Base-by-base conservation (phyloP, 2,113 vertebrate genomes). In the Colius striatus region DNA sequence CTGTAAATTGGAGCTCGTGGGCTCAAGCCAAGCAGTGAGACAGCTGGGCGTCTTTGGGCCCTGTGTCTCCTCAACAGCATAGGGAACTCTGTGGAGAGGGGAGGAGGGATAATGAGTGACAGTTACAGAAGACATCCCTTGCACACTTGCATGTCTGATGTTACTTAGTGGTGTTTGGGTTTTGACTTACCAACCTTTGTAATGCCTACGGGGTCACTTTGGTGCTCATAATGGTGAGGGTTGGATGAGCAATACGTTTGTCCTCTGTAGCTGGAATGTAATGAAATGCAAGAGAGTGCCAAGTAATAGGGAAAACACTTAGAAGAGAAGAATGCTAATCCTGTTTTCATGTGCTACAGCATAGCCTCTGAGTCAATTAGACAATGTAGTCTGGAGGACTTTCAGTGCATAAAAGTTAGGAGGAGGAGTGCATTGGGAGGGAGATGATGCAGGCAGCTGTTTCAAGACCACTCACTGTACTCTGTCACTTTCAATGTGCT, bases 401-500 rank as follows among this genome's bases (percentile, higher is more conserved):
- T 92, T 3, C 25, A 58, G 47, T 51, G n/a, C 71, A 25, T 83
- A 54, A 74, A 85, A 61, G 38, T 70, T 83, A 10, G 23, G 78
- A 77, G 66, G 29, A 78, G 41, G 27, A 86, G 34, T 67, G 58
- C 30, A 21, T 9, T 27, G 54, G 45, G 61, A 89, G 47, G 34
- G 32, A 85, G 80, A 63, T 10, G 23, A 54, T 83, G 82, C 54
- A 62, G 76, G 68, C 61, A 78, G 43, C 53, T 53, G 15, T 71
- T 94, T 71, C 45, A 71, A 60, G 43, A 80, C 50, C 38, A 77
- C 18, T 45, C 57, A 68, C 48, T 36, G 27, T 91, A 75, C 16
- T 84, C 61, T 93, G 68, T 90, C 91, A 70, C 78, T 94, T 79
- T 5, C 48, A 63, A 90, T 90, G 79, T 80, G 78, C 78, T 88